phyloP scores from a whole-genome alignment of 2,113 vertebrate species.

The Misgurnus anguillicaudatus region DNA sequence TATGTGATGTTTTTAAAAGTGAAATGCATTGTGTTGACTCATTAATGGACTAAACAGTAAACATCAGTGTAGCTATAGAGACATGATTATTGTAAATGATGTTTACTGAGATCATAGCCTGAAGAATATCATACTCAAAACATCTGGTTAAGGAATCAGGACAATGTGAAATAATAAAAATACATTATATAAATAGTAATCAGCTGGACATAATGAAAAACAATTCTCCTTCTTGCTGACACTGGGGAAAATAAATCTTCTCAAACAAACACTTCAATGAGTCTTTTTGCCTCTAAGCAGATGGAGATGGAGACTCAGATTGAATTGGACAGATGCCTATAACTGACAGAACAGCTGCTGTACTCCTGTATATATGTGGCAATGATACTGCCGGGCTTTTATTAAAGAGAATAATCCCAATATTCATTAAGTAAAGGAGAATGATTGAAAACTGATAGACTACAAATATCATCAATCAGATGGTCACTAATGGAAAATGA shows the following conservation, averaged over 20 bases:
- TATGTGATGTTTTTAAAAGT: no score
- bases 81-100: no score
- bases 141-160: no score
- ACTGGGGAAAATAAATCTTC: background rate
- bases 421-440: background rate
- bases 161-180: background rate
- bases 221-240: background rate
- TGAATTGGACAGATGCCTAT: constrained; percentile 18
- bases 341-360: constrained; percentile 24
- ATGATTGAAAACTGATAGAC: background rate
- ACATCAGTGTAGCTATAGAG: no score
- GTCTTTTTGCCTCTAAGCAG: constrained; percentile 10
- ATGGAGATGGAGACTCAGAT: constrained; percentile 27
- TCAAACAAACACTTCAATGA: no score
- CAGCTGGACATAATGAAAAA: background rate
- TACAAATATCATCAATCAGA: no score
- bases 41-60: no score
- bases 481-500: no score
- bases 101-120: no score
- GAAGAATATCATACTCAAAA: background rate
- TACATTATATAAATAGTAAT: background rate
- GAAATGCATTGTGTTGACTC: no score
- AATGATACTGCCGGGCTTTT: background rate
- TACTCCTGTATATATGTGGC: background rate
- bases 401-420: background rate